phyloP scores from a whole-genome alignment of 2,797 vertebrate species.

The Mormyrus proboscirostris region DNA sequence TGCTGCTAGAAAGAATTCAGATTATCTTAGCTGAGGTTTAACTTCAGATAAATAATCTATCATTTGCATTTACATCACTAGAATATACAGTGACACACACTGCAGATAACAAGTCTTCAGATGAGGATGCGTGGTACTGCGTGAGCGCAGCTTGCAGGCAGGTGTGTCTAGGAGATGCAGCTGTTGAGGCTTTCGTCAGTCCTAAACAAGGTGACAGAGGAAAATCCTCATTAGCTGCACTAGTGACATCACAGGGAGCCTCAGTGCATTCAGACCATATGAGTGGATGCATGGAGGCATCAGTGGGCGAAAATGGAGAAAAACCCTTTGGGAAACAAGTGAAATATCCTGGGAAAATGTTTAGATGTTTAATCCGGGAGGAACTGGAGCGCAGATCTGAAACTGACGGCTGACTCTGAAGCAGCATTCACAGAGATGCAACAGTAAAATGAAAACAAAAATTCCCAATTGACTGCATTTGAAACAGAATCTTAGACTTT shows the following conservation, averaged over 20 bases:
- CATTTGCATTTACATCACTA: constrained; percentile 2
- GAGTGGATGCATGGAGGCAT: neutral
- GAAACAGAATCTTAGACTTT: neutral
- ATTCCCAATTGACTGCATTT: neutral
- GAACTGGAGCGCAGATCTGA: neutral
- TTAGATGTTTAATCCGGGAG: neutral
- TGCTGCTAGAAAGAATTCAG: constrained; percentile 1
- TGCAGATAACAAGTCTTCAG: neutral
- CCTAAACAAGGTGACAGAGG: constrained; percentile 5
- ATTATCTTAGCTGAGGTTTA: neutral
- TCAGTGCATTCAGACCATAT: neutral
- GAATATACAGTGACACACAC: constrained; percentile 8
- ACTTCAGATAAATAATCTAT: neutral
- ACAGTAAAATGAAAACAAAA: neutral
- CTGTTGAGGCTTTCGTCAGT: constrained; percentile 16
- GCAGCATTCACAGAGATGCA: neutral
- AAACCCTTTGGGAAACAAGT: neutral
- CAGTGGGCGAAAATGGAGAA: neutral
- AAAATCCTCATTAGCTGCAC: neutral
- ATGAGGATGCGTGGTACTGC: neutral
- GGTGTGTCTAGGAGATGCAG: neutral
- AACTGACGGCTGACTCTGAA: neutral
- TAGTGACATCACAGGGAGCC: neutral
- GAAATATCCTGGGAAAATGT: neutral
- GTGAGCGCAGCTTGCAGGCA: neutral